Evolutionary conservation across 1,140 invertebrate species (phyloP).

Genomic region (Pseudomyrmex concolor): DNA sequence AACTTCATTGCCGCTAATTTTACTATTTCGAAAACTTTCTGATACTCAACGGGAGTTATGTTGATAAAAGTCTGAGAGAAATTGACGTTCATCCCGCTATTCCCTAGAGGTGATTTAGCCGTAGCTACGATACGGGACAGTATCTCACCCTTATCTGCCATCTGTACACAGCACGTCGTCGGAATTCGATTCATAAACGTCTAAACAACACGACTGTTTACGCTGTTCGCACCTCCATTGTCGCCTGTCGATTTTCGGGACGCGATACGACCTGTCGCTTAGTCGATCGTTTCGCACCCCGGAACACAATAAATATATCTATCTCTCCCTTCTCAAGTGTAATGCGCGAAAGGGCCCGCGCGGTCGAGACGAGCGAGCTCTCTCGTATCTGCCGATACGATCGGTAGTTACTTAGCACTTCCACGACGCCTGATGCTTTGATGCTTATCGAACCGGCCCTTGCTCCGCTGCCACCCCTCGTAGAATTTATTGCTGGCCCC

Average conservation of each 20-base stretch:
- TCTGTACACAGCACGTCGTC: slow-evolving; percentile 38
- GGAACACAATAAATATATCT: slow-evolving; percentile 58
- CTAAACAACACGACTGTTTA: slow-evolving; percentile 66
- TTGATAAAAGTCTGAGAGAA: not conserved
- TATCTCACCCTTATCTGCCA: slow-evolving; percentile 29
- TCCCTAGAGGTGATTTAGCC: not conserved
- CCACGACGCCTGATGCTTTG: slow-evolving; percentile 78
- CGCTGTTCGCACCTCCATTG: slow-evolving; percentile 65
- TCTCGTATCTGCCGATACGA: slow-evolving; percentile 79
- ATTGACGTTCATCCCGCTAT: not conserved
- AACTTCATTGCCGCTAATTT: no score
- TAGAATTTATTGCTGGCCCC: slow-evolving; percentile 82
- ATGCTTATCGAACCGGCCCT: slow-evolving; percentile 81
- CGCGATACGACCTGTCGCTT: slow-evolving; percentile 21
- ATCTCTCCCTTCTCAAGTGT: slow-evolving; percentile 30
- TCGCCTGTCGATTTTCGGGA: slow-evolving; percentile 40
- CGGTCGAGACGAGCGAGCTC: slow-evolving; percentile 23
- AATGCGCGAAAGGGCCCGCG: slow-evolving; percentile 62
- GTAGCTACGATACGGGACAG: slow-evolving; percentile 13
- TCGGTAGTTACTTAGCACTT: slow-evolving; percentile 85
- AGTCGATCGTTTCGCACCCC: slow-evolving; percentile 59
- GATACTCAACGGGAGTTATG: not conserved
- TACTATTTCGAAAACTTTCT: no score
- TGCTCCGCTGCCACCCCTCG: slow-evolving; percentile 71
- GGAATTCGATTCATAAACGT: slow-evolving; percentile 83